phyloP scores from a whole-genome alignment of 2,113 vertebrate genomes.

The Toxotes chatareus region DNA sequence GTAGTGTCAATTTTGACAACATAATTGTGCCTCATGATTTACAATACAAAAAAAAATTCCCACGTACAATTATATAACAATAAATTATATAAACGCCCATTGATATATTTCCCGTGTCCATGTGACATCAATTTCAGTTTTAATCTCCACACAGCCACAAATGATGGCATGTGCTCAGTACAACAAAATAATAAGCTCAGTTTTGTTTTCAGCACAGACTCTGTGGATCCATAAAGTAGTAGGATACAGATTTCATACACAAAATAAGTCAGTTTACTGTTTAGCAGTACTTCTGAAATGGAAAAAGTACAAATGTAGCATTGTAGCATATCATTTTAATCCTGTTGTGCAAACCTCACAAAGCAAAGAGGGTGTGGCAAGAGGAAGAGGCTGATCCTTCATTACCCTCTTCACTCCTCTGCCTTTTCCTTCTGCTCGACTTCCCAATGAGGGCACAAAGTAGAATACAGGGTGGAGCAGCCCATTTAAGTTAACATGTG shows the following conservation, averaged over 20 bases:
- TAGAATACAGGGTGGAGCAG: neutral
- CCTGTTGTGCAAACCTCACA: conserved; percentile 50
- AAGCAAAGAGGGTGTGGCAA: conserved; percentile 62
- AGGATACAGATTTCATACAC: neutral
- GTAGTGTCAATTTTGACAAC: neutral
- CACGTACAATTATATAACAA: neutral
- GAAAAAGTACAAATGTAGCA: neutral
- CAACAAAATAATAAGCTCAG: neutral
- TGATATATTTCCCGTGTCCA: neutral
- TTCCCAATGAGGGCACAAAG: neutral
- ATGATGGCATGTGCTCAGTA: neutral
- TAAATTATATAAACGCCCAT: neutral
- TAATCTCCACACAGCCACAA: conserved; percentile 3
- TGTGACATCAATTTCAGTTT: conserved; percentile 4
- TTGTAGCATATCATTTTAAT: conserved; percentile 35
- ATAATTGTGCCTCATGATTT: neutral
- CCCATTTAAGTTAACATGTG: neutral
- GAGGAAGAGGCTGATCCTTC: conserved; percentile 53
- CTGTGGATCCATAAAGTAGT: neutral
- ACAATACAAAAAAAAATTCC: too few species aligned
- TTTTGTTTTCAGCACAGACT: neutral
- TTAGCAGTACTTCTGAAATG: neutral
- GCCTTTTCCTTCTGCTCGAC: conserved; percentile 29
- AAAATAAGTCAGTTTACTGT: neutral
- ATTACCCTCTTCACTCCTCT: conserved; percentile 21